phyloP scores from a whole-genome alignment of 2,113 vertebrate species.

The Ochotona curzoniae region DNA sequence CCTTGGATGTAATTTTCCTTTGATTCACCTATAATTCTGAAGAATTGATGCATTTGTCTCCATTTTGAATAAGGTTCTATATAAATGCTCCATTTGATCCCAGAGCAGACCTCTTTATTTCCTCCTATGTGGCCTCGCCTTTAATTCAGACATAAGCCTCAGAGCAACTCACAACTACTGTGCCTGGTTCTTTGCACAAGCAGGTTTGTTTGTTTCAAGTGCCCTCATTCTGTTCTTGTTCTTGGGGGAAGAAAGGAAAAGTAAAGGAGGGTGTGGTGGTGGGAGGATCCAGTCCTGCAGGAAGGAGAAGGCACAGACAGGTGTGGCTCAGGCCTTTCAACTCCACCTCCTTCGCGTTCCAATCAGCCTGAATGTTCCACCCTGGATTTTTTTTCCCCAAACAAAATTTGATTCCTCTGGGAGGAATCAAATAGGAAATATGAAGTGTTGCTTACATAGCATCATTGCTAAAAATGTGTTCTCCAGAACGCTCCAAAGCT shows the following conservation, averaged over 20 bases:
- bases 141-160: slow-evolving; percentile 81
- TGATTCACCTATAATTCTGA: slow-evolving; percentile 89
- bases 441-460: background rate
- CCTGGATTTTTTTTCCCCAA: background rate
- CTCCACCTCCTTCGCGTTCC: background rate
- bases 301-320: background rate
- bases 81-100: slow-evolving; percentile 87
- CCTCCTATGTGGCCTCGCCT: slow-evolving; percentile 81
- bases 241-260: slow-evolving; percentile 41
- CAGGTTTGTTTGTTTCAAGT: slow-evolving; percentile 78
- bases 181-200: slow-evolving; percentile 63
- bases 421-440: background rate
- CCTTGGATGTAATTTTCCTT: slow-evolving; percentile 88
- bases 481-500: background rate
- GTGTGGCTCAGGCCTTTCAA: background rate
- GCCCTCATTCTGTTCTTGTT: slow-evolving; percentile 72
- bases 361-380: background rate
- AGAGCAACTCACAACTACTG: slow-evolving; percentile 70
- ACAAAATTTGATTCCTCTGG: background rate
- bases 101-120: slow-evolving; percentile 83
- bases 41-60: slow-evolving; percentile 87
- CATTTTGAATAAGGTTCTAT: slow-evolving; percentile 87
- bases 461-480: background rate
- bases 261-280: background rate
- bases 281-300: background rate